These are phyloP conservation scores for Aphyosemion australe DNA, from an alignment of 2,113 vertebrate genomes.

Conservation along the genomic window DNA sequence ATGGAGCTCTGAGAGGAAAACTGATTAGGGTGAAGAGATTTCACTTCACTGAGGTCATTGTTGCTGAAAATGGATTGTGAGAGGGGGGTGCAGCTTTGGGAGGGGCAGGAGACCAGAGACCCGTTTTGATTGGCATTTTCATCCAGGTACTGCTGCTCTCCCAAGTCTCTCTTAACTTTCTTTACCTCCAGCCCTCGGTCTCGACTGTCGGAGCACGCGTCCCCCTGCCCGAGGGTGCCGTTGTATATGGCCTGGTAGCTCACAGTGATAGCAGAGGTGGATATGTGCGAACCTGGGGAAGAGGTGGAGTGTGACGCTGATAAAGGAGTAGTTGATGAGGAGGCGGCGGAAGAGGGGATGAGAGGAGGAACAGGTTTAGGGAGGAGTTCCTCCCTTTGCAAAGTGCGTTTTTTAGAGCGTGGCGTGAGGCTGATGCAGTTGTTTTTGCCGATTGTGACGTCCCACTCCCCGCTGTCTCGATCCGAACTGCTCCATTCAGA, in stretches of 20 bases:
- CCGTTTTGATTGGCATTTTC: constrained; percentile 72
- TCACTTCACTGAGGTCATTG: constrained; percentile 38
- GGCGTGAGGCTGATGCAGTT: constrained; percentile 82
- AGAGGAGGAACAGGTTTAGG: constrained; percentile 62
- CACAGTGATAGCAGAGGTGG: constrained; percentile 39
- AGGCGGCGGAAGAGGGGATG: constrained; percentile 59
- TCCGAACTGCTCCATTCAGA: constrained; percentile 78
- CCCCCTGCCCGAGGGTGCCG: constrained; percentile 62
- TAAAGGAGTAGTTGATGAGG: constrained; percentile 25
- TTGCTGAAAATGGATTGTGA: constrained; percentile 50
- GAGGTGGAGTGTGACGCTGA: constrained; percentile 25
- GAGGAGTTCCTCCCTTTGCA: constrained; percentile 79
- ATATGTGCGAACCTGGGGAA: constrained; percentile 31
- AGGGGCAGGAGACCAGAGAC: constrained; percentile 40
- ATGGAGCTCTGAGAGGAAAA: constrained; percentile 37
- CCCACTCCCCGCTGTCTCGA: constrained; percentile 83
- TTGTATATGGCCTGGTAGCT: constrained; percentile 68
- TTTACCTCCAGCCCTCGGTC: constrained; percentile 81
- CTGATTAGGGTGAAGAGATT: constrained; percentile 41
- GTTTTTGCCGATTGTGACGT: constrained; percentile 79
- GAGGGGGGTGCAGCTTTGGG: constrained; percentile 38
- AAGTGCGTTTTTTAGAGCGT: constrained; percentile 90
- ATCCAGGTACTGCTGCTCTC: constrained; percentile 54
- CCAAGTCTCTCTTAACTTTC: constrained; percentile 83
- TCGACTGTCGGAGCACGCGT: constrained; percentile 63